Evolutionary conservation across 2,797 vertebrate genomes (phyloP), one percentile per base, ranked within the genome.

Genomic region (Chaetodon trifasciatus): DNA sequence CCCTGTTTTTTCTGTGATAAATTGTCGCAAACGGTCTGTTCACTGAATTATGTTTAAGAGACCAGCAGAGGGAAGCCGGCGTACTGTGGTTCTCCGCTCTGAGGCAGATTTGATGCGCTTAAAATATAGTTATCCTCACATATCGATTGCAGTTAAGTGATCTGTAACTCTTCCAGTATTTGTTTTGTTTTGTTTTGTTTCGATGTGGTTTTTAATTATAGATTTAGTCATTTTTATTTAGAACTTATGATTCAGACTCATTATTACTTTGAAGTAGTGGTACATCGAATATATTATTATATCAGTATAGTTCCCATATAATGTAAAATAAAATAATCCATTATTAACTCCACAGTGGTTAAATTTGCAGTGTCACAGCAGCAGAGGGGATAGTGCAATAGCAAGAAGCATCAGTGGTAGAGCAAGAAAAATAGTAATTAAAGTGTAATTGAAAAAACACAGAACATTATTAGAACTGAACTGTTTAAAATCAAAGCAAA

Each of bases 1-100:
- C 17, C 76, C 76, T 58, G 55, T 77, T 90, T 85, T 79, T 79
- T 44, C 15, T 67, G 65, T 89, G 86, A 91, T 88, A 75, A 86
- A 88, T 88, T 13, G 44, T 71, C 9, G n/a, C 46, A 57, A 28
- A 76, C 76, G 68, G n/a, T 86, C 65, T 85, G 76, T 78, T 76
- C 78, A 87, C 77, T 91, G 83, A 81, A 86, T 82, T 69, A 56
- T 74, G 70, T 81, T 87, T 73, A 64, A 78, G 79, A 52, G 61
- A 77, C 42, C 24, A n/a, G 50, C 16, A 37, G 47, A 56, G 6
- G 74, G 50, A 56, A 2, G 39, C 40, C 68, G 57, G 68, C 70
- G 9, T 70, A 70, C 60, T 82, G 82, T 76, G 63, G 44, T 70
- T 68, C 35, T 72, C 24, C 40, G 75, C 77, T 82, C 15, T 44